A percentile compares a stretch with the other conserved stretches of the same genome.
Evolutionary conservation across 2,888 invertebrate genomes (phyloP).

Genomic region (Lithophane leautieri): DNA sequence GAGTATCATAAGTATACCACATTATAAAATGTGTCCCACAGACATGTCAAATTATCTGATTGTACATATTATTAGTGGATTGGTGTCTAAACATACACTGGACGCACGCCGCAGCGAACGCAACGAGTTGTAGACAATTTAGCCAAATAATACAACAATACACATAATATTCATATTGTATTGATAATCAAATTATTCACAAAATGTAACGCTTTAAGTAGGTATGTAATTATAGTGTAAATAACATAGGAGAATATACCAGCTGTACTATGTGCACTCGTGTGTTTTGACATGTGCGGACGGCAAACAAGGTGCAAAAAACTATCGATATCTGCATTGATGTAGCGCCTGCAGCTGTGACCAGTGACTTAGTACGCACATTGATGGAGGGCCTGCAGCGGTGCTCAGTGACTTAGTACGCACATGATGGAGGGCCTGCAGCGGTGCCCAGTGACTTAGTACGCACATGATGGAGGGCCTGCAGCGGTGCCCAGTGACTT

Average conservation of each 20-base stretch:
- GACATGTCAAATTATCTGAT: constrained; percentile 22
- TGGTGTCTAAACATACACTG: constrained; percentile 30
- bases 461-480: neutral
- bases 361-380: neutral
- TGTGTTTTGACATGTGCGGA: neutral
- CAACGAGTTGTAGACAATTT: constrained; percentile 36
- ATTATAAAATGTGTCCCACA: constrained; percentile 25
- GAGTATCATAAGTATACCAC: neutral
- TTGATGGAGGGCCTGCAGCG: neutral
- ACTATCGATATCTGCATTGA: neutral
- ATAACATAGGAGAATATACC: constrained; percentile 45
- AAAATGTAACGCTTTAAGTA: constrained; percentile 73
- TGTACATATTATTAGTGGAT: constrained; percentile 33
- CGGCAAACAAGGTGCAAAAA: neutral
- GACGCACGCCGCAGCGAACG: constrained; percentile 2
- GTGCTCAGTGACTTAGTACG: neutral
- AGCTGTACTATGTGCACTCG: constrained; percentile 8
- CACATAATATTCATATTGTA: constrained; percentile 50
- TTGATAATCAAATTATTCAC: constrained; percentile 65
- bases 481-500: neutral
- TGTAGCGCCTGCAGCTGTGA: neutral
- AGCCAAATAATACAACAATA: constrained; percentile 64
- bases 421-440: neutral
- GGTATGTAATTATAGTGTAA: constrained; percentile 64
- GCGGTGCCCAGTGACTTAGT: neutral